A percentile compares a stretch with the other conserved stretches of the same genome.
phyloP scores from a whole-genome alignment of 2,888 invertebrate species.

The Cotesia congregata region DNA sequence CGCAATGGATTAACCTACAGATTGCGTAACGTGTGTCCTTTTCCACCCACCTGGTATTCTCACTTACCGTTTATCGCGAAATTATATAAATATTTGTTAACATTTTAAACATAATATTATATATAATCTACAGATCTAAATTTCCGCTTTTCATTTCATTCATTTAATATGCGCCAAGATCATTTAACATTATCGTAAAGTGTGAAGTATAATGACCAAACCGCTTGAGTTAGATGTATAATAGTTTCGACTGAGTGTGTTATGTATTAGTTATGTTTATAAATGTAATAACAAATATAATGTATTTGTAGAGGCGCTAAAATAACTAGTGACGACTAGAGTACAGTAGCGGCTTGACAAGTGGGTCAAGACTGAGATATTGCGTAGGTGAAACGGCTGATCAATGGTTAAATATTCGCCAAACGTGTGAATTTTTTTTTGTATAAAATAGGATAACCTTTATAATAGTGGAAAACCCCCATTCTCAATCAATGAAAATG shows the following conservation, averaged over 20 bases:
- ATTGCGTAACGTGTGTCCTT: conserved; percentile 5
- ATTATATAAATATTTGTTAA: background rate
- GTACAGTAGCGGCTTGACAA: conserved; percentile 6
- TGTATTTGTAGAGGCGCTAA: background rate
- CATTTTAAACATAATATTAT: too few relatives aligned
- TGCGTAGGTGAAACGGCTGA: conserved; percentile 11
- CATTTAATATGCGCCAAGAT: conserved; percentile 14
- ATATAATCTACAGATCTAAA: too few relatives aligned
- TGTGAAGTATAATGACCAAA: background rate
- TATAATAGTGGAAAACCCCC: too few relatives aligned
- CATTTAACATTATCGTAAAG: background rate
- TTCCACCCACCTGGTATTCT: conserved; percentile 16
- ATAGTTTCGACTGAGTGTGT: background rate
- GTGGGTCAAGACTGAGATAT: conserved; percentile 16
- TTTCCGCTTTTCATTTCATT: conserved; percentile 3
- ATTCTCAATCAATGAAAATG: too few relatives aligned
- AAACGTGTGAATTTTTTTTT: too few relatives aligned
- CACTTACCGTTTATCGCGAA: background rate
- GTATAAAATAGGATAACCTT: too few relatives aligned
- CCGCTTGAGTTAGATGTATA: background rate
- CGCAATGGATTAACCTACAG: background rate
- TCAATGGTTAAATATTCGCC: conserved; percentile 1
- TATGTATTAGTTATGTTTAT: background rate
- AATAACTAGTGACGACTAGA: background rate
- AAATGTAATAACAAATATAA: background rate